phyloP scores from a whole-genome alignment of 2,797 vertebrate genomes.

The Otolemur crassicaudatus region DNA sequence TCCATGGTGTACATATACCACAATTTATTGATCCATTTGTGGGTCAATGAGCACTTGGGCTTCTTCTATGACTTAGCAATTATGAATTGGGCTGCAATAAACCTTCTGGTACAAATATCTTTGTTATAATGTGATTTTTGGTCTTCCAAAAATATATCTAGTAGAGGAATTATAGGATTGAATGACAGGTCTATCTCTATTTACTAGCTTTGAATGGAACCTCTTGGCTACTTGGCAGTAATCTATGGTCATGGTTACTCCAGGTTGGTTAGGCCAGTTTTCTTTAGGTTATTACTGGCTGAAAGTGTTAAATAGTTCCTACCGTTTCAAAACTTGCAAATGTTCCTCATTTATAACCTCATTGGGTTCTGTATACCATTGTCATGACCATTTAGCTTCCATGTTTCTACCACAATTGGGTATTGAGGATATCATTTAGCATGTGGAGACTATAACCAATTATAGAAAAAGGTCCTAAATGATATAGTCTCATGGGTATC shows the following conservation, averaged over 20 bases:
- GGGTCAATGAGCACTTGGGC: no score
- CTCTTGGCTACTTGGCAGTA: not conserved
- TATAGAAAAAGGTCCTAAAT: not conserved
- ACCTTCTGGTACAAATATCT: no score
- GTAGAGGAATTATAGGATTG: no score
- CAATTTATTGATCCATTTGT: no score
- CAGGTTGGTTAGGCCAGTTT: not conserved
- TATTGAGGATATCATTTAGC: not conserved
- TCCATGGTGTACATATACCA: no score
- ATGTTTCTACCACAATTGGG: not conserved
- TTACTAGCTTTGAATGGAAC: not conserved
- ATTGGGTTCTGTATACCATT: not conserved
- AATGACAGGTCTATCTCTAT: no score
- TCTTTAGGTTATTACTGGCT: not conserved
- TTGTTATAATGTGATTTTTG: no score
- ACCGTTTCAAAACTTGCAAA: not conserved
- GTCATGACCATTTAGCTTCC: not conserved
- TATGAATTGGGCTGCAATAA: no score
- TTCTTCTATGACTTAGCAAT: no score
- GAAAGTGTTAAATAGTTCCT: not conserved
- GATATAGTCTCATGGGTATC: not conserved
- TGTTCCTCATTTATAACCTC: not conserved
- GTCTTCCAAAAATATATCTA: no score
- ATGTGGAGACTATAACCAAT: not conserved
- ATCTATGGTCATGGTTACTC: not conserved